These are phyloP conservation scores for Himalopsyche japonica DNA, from an alignment of 2,888 invertebrate species.

Conservation along the genomic window DNA sequence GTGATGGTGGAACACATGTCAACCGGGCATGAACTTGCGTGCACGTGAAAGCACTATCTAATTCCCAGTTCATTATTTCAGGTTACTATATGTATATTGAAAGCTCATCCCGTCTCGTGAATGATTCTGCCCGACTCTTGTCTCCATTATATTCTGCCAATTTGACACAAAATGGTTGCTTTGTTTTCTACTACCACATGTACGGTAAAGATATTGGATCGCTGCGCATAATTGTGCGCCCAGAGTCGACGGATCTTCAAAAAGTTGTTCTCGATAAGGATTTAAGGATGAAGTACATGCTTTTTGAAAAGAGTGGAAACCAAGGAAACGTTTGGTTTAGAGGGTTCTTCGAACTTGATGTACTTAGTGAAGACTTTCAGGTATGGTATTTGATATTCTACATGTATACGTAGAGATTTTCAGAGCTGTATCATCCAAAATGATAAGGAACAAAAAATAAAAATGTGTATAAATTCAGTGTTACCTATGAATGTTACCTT, in stretches of 20 bases:
- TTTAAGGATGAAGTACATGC: slow-evolving; percentile 47
- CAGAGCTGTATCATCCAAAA: no score
- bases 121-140: slow-evolving; percentile 71
- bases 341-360: slow-evolving; percentile 53
- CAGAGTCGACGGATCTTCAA: slow-evolving; percentile 44
- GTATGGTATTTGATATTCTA: slow-evolving; percentile 44
- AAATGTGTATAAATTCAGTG: no score
- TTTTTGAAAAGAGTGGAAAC: slow-evolving; percentile 68
- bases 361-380: slow-evolving; percentile 60
- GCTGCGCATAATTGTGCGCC: slow-evolving; percentile 60
- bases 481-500: no score
- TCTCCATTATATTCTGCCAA: slow-evolving; percentile 68
- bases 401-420: not conserved
- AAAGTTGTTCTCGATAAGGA: slow-evolving; percentile 40
- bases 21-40: no score
- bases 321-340: slow-evolving; percentile 72
- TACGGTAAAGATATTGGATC: slow-evolving; percentile 66
- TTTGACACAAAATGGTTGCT: slow-evolving; percentile 59
- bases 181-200: slow-evolving; percentile 80
- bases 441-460: no score
- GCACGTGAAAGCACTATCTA: no score
- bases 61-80: slow-evolving; percentile 45
- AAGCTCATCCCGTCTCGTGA: slow-evolving; percentile 63
- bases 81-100: slow-evolving; percentile 87
- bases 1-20: no score